Evolutionary conservation across 1,140 invertebrate genomes (phyloP).

Genomic region (silkworm (Bombyx mori)): ASM3026992v2 NC_085125.1:13558501-13559000

Average conservation of each 20-base stretch:
- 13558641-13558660: too few species aligned
- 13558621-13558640: too few species aligned
- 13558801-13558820: background rate
- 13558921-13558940: conserved; percentile 1
- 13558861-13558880: background rate
- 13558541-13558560: too few species aligned
- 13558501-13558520: too few species aligned
- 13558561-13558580: too few species aligned
- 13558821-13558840: conserved; percentile 2
- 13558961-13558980: background rate
- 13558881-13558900: conserved; percentile 2
- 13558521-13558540: too few species aligned
- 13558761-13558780: background rate
- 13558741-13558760: background rate
- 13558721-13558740: too few species aligned
- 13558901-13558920: conserved; percentile 5
- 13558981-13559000: background rate
- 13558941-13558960: conserved; percentile 3
- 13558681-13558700: too few species aligned
- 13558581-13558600: too few species aligned
- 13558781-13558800: background rate
- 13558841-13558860: conserved; percentile 1
- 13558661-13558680: too few species aligned
- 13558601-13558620: too few species aligned
- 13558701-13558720: too few species aligned